phyloP scores from a whole-genome alignment of 2,888 invertebrate genomes.

The Cyrtodaria siliqua region DNA sequence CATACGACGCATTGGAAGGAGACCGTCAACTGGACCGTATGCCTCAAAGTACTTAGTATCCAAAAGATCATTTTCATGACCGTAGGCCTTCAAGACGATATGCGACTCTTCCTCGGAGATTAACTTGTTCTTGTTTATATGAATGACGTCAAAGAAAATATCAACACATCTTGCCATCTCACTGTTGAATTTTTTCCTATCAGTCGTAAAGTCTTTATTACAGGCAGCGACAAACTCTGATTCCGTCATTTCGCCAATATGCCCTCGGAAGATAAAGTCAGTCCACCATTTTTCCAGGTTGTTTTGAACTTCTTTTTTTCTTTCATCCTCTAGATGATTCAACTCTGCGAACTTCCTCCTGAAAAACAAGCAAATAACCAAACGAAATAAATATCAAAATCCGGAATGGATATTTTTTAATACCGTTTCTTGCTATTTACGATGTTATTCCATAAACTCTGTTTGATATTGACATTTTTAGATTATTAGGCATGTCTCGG shows the following conservation, averaged over 20 bases:
- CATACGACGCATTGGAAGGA: constrained; percentile 64
- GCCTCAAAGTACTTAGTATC: constrained; percentile 64
- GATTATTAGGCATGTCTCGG: too few relatives aligned
- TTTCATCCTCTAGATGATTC: constrained; percentile 59
- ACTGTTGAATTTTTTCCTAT: constrained; percentile 50
- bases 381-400: too few relatives aligned
- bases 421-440: too few relatives aligned
- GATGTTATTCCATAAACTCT: too few relatives aligned
- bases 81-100: constrained; percentile 69
- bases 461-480: too few relatives aligned
- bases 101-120: constrained; percentile 70
- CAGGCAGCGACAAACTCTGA: constrained; percentile 48
- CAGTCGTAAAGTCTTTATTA: constrained; percentile 30
- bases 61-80: constrained; percentile 68
- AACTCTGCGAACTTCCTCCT: constrained; percentile 66
- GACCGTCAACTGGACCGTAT: constrained; percentile 52
- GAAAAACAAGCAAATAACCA: too few relatives aligned
- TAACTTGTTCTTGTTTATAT: constrained; percentile 68
- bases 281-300: constrained; percentile 69
- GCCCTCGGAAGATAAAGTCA: constrained; percentile 59
- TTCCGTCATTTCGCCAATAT: constrained; percentile 59
- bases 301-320: constrained; percentile 39
- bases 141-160: constrained; percentile 67
- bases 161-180: constrained; percentile 64
- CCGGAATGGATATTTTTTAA: too few relatives aligned